Percentiles rank a stretch among this genome's conserved stretches.
phyloP scores from a whole-genome alignment of 2,797 vertebrate genomes.

The Urosaurus nigricauda region DNA sequence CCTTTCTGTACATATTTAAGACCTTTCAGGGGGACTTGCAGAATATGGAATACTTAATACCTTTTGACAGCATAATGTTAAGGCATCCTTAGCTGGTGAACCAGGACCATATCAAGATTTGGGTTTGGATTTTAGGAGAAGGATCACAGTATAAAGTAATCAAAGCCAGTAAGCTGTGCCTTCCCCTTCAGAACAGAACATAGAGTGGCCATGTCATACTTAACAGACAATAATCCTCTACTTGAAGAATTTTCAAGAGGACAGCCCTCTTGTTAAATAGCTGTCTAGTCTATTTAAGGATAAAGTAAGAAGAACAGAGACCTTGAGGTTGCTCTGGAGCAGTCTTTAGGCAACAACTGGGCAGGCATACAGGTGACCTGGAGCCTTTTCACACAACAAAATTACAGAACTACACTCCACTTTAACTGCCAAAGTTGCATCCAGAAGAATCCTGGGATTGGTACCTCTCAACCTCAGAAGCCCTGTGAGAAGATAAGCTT shows the following conservation, averaged over 20 bases:
- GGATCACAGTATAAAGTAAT: neutral
- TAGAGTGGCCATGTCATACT: neutral
- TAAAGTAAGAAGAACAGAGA: neutral
- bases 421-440: no score
- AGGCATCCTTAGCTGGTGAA: neutral
- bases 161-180: neutral
- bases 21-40: slow-evolving; percentile 51
- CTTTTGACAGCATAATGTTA: slow-evolving; percentile 37
- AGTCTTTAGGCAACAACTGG: neutral
- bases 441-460: no score
- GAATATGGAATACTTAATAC: slow-evolving; percentile 53
- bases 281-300: neutral
- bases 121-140: neutral
- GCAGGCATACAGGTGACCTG: neutral
- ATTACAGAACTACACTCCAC: no score
- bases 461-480: no score
- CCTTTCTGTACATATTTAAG: slow-evolving; percentile 57
- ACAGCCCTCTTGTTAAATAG: neutral
- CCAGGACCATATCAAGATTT: neutral
- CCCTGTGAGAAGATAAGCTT: no score
- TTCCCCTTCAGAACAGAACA: neutral
- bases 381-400: no score
- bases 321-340: no score
- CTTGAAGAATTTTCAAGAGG: neutral
- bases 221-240: neutral